A percentile compares a stretch with the other conserved stretches of the same genome.
These are phyloP conservation scores for Turdus rufiventris DNA, from an alignment of 2,113 vertebrate species.

Conservation along the genomic window DNA sequence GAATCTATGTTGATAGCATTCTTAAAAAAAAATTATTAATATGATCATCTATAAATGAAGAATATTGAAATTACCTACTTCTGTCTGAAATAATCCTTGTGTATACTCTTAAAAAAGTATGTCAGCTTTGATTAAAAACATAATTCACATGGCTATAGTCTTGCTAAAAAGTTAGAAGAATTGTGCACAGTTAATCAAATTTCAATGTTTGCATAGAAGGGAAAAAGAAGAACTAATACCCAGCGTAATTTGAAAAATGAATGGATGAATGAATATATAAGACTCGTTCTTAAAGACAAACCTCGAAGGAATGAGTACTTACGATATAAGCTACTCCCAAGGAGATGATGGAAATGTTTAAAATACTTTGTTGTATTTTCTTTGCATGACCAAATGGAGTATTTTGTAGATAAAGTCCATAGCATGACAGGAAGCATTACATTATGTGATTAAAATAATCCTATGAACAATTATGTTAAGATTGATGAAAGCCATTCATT, in stretches of 20 bases:
- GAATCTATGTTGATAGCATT: neutral
- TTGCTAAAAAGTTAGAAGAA: neutral
- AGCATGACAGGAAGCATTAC: constrained; percentile 24
- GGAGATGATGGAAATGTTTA: constrained; percentile 6
- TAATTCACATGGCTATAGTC: neutral
- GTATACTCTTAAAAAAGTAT: neutral
- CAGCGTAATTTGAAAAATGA: neutral
- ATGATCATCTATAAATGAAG: neutral
- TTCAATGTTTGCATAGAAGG: neutral
- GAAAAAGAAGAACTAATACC: neutral
- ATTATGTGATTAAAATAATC: constrained; percentile 28
- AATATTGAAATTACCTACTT: neutral
- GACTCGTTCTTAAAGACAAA: neutral
- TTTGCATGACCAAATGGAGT: neutral
- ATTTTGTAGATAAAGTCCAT: neutral
- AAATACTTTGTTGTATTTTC: constrained; percentile 21
- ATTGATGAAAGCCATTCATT: constrained; percentile 14
- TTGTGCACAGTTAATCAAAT: neutral
- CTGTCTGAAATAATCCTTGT: neutral
- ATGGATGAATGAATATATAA: neutral
- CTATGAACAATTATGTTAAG: neutral
- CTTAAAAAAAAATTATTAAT: neutral
- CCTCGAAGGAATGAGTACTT: neutral
- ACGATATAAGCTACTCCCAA: neutral
- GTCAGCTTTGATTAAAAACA: neutral